Evolutionary conservation across 2,888 invertebrate genomes (phyloP), one percentile per base, ranked within the genome.

Genomic region (Tetramorium bicarinatum): DNA sequence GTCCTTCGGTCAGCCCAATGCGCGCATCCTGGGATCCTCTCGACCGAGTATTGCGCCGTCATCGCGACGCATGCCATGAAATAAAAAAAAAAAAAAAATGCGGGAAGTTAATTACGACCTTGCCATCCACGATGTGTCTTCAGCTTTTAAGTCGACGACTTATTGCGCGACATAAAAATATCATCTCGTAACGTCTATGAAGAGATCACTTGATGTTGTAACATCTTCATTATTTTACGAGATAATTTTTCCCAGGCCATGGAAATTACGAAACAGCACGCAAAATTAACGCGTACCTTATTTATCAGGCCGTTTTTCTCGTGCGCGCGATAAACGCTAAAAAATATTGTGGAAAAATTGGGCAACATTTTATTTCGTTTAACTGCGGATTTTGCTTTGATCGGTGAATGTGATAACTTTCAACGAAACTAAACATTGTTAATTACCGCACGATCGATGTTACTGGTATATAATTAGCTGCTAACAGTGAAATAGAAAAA

Each of bases 41-140:
- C 64, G 52, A 64, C 49, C n/a, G 76, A 59, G n/a, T 75, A 61
- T 38, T 25, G 47, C 62, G 11, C 41, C 21, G 21, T 75, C 54
- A 38, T 82, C 61, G 34, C 41, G 66, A 41, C 41, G 54, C 49
- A n/a, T 34, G 44, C 52, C 56, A 83, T 83, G 56, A 72, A 85
- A 84, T n/a, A 87, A 85, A 84, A 59, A 25, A 87, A 29, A 29
- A 2, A 29, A 29, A 29, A 85, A 84, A 54, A 13, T 82, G 67
- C 72, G 69, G 34, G 62, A 83, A 83, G 83, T 85, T 90, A 90
- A 89, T 90, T 90, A 90, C 84, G 62, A 56, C 18, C 47, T 83
- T 54, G 41, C 41, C 29, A 15, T 59, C 59, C 34, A 18, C 15
- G 15, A 41, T 11, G 15, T 25, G 29, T 59, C 15, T 59, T 11